Base-by-base conservation (phyloP, 2,113 vertebrate genomes). In the Plecotus auritus region DNA sequence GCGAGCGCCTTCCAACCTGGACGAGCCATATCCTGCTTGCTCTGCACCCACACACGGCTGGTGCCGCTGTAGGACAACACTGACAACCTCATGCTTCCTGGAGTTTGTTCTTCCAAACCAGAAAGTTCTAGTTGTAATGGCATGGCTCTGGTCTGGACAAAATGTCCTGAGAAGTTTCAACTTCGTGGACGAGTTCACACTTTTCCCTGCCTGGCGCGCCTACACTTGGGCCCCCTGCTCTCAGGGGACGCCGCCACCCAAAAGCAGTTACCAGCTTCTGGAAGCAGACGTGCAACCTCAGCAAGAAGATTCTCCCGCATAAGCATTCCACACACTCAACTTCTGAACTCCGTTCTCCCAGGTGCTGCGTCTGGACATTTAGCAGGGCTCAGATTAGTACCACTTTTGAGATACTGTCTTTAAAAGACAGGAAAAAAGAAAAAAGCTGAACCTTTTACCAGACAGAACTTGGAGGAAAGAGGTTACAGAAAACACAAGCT, bases 291-390 rank as follows among this genome's bases (percentile, higher is more conserved):
- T 95, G 96, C 97, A 97, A 93, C 30, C 90, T 7, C 92, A 97
- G 97, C 97, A 97, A 94, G 86, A 95, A 96, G 92, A 93, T 94
- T 97, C 73, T 93, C 92, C 93, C n/a, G 95, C 88, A 97, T 94
- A 95, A 97, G 95, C 96, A 95, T 95, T 97, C 73, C 92, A 81
- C 73, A 85, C 17, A 40, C 88, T 97, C 95, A 97, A 97, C 97
- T 97, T 92, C 95, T 96, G 96, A 96, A 97, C 97, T 93, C 74
- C 40, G 0, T 95, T 69, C 74, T 88, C 73, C 89, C 76, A 95
- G 94, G 90, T 90, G 90, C 88, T 83, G 78, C 95, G 90, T 74
- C 92, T 92, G 90, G 94, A 94, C 95, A 69, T 70, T 88, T 85
- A 92, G 83, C 76, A 87, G 67, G 32, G 76, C 87, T 97, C 90